phyloP scores from a whole-genome alignment of 2,888 invertebrate species.

The Microplitis deprimator region DNA sequence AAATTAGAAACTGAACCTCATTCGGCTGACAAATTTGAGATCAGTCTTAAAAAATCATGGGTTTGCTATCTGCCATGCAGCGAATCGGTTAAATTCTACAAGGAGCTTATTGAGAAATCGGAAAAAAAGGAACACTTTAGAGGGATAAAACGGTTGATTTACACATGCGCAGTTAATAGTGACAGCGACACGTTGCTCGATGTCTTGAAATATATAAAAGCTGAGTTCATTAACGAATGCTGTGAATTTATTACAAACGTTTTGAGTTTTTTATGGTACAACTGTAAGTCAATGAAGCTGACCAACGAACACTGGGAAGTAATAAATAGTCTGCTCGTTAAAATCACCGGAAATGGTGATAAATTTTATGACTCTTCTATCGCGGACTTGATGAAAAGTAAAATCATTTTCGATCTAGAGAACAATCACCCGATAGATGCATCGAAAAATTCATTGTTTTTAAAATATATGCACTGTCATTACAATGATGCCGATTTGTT shows the following conservation, averaged over 20 bases:
- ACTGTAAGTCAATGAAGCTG: background rate
- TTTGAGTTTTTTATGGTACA: slow-evolving; percentile 41
- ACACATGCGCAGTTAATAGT: slow-evolving; percentile 62
- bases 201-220: slow-evolving; percentile 55
- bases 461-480: background rate
- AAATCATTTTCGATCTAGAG: no score
- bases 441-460: background rate
- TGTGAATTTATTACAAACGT: slow-evolving; percentile 40
- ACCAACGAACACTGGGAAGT: no score
- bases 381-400: no score
- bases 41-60: slow-evolving; percentile 50
- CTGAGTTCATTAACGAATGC: slow-evolving; percentile 64
- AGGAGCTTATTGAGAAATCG: slow-evolving; percentile 42
- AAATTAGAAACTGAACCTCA: slow-evolving; percentile 50
- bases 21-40: background rate
- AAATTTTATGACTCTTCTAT: no score
- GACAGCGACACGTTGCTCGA: slow-evolving; percentile 57
- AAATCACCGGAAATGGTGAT: no score
- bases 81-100: slow-evolving; percentile 56
- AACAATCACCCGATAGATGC: no score
- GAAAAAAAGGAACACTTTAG: slow-evolving; percentile 46
- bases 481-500: slow-evolving; percentile 51
- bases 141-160: slow-evolving; percentile 56
- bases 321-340: no score
- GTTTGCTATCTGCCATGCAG: slow-evolving; percentile 56